phyloP scores from a whole-genome alignment of 2,113 vertebrate genomes.

The Leucopsar rothschildi region DNA sequence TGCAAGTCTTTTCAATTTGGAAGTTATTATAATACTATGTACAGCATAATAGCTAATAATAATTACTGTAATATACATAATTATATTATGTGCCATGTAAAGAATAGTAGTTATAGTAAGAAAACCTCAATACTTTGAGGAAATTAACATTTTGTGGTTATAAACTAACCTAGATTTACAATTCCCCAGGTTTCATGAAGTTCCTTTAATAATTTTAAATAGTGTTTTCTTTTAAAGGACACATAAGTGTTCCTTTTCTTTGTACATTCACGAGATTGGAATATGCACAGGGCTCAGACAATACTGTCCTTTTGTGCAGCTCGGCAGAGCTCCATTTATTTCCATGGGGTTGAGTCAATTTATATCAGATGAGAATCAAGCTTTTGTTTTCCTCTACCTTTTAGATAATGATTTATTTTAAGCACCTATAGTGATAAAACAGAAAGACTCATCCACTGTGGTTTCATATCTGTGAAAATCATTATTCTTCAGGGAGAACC shows the following conservation, averaged over 20 bases:
- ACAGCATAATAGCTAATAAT: slow-evolving; percentile 46
- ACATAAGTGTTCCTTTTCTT: neutral
- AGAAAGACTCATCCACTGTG: neutral
- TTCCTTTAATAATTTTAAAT: slow-evolving; percentile 27
- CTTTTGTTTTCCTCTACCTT: slow-evolving; percentile 20
- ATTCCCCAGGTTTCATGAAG: neutral
- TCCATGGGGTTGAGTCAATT: neutral
- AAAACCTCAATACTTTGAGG: slow-evolving; percentile 23
- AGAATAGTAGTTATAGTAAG: neutral
- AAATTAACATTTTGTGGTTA: slow-evolving; percentile 36
- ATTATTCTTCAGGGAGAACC: neutral
- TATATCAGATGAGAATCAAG: slow-evolving; percentile 16
- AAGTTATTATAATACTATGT: slow-evolving; percentile 7
- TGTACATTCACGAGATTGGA: neutral
- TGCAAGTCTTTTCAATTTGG: neutral
- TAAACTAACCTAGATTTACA: slow-evolving; percentile 35
- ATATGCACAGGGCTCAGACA: neutral
- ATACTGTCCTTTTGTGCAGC: neutral
- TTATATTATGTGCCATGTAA: neutral
- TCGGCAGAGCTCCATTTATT: slow-evolving; percentile 34
- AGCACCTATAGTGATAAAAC: neutral
- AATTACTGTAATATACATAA: slow-evolving; percentile 52
- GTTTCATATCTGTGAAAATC: neutral
- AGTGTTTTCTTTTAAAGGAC: slow-evolving; percentile 1
- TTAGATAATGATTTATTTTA: slow-evolving; percentile 33